Base-by-base conservation (phyloP, 2,113 vertebrate genomes). In the Daubentonia madagascariensis region DNA sequence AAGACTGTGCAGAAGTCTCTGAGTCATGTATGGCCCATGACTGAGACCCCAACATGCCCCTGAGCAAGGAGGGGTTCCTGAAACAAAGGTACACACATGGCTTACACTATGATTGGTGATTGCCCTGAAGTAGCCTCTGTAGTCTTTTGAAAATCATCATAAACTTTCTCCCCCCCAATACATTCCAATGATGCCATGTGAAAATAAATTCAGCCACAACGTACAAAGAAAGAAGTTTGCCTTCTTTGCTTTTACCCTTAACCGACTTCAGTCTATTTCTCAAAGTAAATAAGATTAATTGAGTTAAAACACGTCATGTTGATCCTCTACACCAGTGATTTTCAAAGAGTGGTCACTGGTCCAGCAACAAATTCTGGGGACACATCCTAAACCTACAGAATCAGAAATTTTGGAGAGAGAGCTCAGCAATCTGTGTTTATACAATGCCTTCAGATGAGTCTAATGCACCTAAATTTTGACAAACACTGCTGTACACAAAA, bases 1-100 rank as follows among this genome's bases (percentile, higher is more conserved):
- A 3, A 72, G 52, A 54, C 18, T 14, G 2, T n/a, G 5, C 1
- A 50, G 8, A 3, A 52, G 10, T 5, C 13, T 52, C 40, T 86
- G 57, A n/a, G 9, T 2, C 20, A n/a, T 3, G 0, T 0, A 20
- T 4, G 4, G 12, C 13, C 43, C 3, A 59, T 52, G 13, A 65
- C 9, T 16, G 5, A 63, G 22, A 78, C 3, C 43, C 20, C 35
- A 43, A 22, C 8, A 61, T 3, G 5, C 13, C 45, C 23, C 28
- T 83, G 2, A 5, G 4, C 20, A 57, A 22, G 54, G 1, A 22
- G 63, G 6, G 12, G 3, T 17, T 23, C 18, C 35, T 54, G 5
- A 7, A 65, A 35, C 14, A 70, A 54, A 63, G 8, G 6, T 70
- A 18, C 35, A 45, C 10, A 54, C 2, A 2, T 17, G 28, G 13